Evolutionary conservation across 2,113 vertebrate species (phyloP).

Genomic region (Oryzias curvinotus): DNA sequence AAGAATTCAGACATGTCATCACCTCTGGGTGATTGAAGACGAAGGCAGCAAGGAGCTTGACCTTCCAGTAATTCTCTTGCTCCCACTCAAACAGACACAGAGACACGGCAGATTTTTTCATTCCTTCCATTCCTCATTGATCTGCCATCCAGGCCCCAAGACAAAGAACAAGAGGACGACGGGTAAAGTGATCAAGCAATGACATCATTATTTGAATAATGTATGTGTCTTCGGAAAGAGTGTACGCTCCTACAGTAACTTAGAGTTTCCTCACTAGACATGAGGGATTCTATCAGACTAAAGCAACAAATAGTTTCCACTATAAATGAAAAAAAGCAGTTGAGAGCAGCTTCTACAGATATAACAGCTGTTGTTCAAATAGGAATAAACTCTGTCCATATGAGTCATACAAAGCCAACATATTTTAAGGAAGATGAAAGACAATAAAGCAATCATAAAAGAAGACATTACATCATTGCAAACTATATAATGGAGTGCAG

Average conservation of each 20-base stretch:
- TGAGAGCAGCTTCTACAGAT: not conserved
- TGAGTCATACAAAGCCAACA: constrained; percentile 38
- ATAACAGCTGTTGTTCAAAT: constrained; percentile 1
- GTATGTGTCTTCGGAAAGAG: constrained; percentile 31
- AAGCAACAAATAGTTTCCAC: constrained; percentile 57
- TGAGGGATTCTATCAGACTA: constrained; percentile 51
- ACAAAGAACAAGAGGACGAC: constrained; percentile 26
- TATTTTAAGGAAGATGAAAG: not conserved
- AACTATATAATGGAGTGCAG: constrained; percentile 46
- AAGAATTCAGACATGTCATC: constrained; percentile 55
- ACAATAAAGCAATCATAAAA: constrained; percentile 29
- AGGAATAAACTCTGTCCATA: constrained; percentile 4
- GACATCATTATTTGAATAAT: constrained; percentile 62
- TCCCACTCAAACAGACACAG: constrained; percentile 2
- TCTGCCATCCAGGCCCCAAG: constrained; percentile 47
- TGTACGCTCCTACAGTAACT: constrained; percentile 43
- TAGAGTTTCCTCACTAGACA: constrained; percentile 61
- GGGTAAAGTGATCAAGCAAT: constrained; percentile 71
- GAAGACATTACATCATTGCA: constrained; percentile 33
- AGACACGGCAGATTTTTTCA: constrained; percentile 27
- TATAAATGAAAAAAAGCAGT: constrained; percentile 51
- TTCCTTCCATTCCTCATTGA: constrained; percentile 73
- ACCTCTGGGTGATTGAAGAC: constrained; percentile 47
- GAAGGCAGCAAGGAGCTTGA: constrained; percentile 30
- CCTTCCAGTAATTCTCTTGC: constrained; percentile 38